Percentiles rank a stretch among this genome's conserved stretches.
These are phyloP conservation scores for Cricetomys ansorgei DNA, from an alignment of 2,113 vertebrate species.

Conservation along the genomic window DNA sequence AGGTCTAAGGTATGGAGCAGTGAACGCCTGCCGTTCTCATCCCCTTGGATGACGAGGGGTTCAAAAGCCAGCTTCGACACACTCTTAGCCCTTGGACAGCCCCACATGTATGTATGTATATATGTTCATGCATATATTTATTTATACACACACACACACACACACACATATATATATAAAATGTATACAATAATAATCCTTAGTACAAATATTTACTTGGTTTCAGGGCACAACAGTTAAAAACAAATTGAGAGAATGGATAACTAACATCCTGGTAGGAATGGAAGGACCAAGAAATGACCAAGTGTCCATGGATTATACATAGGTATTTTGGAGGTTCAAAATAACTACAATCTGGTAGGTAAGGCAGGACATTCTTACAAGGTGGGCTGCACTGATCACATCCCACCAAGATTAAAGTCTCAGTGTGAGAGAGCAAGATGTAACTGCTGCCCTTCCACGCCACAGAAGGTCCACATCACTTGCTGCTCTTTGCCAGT, in stretches of 20 bases:
- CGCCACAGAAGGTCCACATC: fast-evolving
- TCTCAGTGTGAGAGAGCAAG: background rate
- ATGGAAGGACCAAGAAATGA: background rate
- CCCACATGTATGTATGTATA: too few relatives aligned
- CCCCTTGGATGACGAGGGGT: too few relatives aligned
- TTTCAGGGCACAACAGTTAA: background rate
- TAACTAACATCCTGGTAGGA: conserved; percentile 4
- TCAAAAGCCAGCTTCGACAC: too few relatives aligned
- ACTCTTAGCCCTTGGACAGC: too few relatives aligned
- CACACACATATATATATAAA: too few relatives aligned
- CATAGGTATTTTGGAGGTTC: background rate
- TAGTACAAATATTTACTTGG: background rate
- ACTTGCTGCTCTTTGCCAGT: fast-evolving
- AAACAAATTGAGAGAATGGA: background rate
- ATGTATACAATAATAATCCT: too few relatives aligned
- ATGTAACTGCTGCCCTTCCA: background rate
- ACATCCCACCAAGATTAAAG: background rate
- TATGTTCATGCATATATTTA: too few relatives aligned
- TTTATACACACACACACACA: too few relatives aligned
- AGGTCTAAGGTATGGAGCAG: too few relatives aligned
- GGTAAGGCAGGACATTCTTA: background rate
- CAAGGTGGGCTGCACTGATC: background rate
- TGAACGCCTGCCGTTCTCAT: too few relatives aligned
- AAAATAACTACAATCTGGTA: background rate
- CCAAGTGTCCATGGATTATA: background rate